Percentiles rank a stretch among this genome's conserved stretches.
These are phyloP conservation scores for Ruditapes philippinarum DNA, from an alignment of 1,140 invertebrate species.

Conservation along the genomic window DNA sequence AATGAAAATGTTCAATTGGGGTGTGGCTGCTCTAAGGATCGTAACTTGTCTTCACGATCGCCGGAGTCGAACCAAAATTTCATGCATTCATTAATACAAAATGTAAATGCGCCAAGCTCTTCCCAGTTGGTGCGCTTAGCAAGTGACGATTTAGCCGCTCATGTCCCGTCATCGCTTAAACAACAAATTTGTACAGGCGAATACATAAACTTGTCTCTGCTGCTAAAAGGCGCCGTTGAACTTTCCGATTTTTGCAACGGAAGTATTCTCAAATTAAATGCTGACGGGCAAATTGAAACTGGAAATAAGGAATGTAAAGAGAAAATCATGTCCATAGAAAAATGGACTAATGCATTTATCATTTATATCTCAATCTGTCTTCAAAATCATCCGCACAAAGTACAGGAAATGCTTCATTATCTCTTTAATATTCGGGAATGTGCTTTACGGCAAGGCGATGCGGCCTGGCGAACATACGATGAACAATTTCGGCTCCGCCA, in stretches of 20 bases:
- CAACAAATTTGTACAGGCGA: not conserved
- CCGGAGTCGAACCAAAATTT: no score
- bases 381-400: not conserved
- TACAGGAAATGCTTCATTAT: not conserved
- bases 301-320: not conserved
- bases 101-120: no score
- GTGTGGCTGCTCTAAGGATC: no score
- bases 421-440: not conserved
- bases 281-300: not conserved
- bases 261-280: no score
- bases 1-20: no score
- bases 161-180: no score
- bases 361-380: not conserved
- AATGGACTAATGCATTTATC: not conserved
- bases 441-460: not conserved
- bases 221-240: not conserved
- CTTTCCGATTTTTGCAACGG: not conserved
- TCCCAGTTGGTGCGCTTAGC: not conserved
- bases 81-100: no score
- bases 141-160: constrained; percentile 35
- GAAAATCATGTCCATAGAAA: not conserved
- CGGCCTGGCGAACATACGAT: not conserved
- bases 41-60: no score
- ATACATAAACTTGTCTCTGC: constrained; percentile 13
- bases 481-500: not conserved